Evolutionary conservation across 2,888 invertebrate genomes (phyloP).

Genomic region (Coleophora deauratella): DNA sequence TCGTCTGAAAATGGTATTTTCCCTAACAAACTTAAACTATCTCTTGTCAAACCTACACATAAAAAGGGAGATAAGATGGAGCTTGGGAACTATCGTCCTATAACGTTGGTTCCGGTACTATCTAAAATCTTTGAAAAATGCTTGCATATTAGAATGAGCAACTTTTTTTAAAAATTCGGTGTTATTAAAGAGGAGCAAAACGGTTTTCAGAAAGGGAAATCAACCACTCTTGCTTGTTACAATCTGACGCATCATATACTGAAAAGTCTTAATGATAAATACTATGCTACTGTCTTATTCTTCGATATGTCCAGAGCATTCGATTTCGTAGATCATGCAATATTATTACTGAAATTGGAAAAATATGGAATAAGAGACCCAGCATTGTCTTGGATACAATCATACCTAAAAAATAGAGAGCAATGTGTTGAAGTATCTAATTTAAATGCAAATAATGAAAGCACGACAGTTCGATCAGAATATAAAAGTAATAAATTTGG

Average conservation of each 20-base stretch:
- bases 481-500: no score
- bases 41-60: conserved; percentile 1
- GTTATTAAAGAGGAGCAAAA: conserved; percentile 1
- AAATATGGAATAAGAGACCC: no score
- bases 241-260: not conserved
- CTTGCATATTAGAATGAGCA: conserved; percentile 1
- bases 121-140: conserved; percentile 6
- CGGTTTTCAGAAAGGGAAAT: not conserved
- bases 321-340: no score
- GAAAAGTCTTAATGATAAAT: not conserved
- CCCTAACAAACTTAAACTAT: conserved; percentile 1
- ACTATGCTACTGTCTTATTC: no score
- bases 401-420: no score
- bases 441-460: no score
- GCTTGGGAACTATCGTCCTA: conserved; percentile 3
- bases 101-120: conserved; percentile 1
- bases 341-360: no score
- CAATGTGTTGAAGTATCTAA: no score
- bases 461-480: no score
- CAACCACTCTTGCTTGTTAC: not conserved
- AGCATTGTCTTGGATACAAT: no score
- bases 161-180: conserved; percentile 3
- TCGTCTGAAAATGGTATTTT: not conserved
- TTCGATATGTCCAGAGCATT: no score
- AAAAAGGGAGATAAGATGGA: conserved; percentile 1